Evolutionary conservation across 2,888 invertebrate species (phyloP).

Genomic region (Sturmia bella): DNA sequence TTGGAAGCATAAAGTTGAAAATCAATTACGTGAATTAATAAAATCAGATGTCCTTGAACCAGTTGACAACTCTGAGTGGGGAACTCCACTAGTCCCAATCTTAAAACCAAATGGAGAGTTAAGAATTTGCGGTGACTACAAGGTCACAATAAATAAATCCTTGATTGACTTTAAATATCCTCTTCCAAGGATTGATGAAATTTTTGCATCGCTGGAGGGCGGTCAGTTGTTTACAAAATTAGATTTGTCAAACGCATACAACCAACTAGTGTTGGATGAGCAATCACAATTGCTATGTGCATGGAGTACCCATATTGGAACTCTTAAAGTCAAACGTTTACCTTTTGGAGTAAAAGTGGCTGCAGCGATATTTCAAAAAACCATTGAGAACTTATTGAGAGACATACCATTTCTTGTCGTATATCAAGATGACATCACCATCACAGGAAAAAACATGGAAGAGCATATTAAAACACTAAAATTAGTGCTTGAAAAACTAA

Average conservation of each 20-base stretch:
- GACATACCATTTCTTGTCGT: background rate
- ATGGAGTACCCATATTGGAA: constrained; percentile 48
- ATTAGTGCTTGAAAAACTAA: constrained; percentile 54
- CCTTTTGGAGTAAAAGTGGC: too few species aligned
- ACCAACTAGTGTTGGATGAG: constrained; percentile 41
- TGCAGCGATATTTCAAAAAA: too few species aligned
- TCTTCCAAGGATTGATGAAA: background rate
- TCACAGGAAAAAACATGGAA: constrained; percentile 37
- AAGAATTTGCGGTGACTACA: constrained; percentile 46
- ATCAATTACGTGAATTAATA: constrained; percentile 25
- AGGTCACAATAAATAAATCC: constrained; percentile 25
- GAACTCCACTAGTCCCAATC: too few species aligned
- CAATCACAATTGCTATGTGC: constrained; percentile 42
- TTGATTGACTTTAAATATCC: constrained; percentile 44
- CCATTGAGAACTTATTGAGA: constrained; percentile 49
- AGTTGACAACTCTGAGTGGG: too few species aligned
- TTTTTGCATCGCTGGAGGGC: too few species aligned
- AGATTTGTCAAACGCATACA: constrained; percentile 27
- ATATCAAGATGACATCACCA: too few species aligned
- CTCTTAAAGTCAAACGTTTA: constrained; percentile 60
- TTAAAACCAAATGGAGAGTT: background rate
- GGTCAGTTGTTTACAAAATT: constrained; percentile 10
- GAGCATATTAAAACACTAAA: constrained; percentile 31
- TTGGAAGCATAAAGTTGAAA: constrained; percentile 45
- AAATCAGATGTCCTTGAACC: constrained; percentile 1